Conservation (phyloP, 1,140 invertebrate species). For the Helicoverpa armigera region DNA sequence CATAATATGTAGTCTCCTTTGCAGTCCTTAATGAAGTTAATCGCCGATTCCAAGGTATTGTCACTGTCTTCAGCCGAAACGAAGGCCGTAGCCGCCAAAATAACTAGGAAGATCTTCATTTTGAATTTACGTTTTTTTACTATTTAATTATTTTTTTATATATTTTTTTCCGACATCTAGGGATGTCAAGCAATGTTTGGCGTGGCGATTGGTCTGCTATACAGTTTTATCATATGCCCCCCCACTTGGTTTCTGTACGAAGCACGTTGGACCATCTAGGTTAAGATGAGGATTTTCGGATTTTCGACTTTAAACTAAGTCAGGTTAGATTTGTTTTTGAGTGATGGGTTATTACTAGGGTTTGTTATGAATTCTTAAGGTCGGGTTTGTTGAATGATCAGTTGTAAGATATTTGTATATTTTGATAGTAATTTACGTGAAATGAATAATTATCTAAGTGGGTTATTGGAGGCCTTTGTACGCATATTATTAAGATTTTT, state of each 20-base stretch:
- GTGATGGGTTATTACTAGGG: constrained; percentile 27
- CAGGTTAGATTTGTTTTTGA: background rate
- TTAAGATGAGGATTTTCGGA: constrained; percentile 73
- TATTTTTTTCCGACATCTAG: constrained; percentile 76
- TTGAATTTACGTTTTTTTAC: constrained; percentile 65
- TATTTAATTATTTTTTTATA: constrained; percentile 55
- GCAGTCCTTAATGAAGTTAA: constrained; percentile 81
- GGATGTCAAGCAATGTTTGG: constrained; percentile 81
- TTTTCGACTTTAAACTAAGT: constrained; percentile 69
- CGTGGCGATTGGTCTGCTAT: constrained; percentile 63
- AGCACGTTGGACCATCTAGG: constrained; percentile 69
- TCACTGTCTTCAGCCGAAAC: constrained; percentile 72
- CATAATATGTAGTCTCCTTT: constrained; percentile 76
- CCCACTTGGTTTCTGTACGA: constrained; percentile 66
- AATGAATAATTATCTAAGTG: constrained; percentile 41
- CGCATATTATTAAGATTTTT: constrained; percentile 22
- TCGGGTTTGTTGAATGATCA: constrained; percentile 30
- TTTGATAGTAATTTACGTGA: constrained; percentile 36
- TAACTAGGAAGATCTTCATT: constrained; percentile 74
- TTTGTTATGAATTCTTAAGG: constrained; percentile 43
- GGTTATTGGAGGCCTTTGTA: constrained; percentile 23
- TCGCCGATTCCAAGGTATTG: constrained; percentile 74
- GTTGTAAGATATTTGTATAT: constrained; percentile 43
- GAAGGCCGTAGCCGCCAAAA: constrained; percentile 67
- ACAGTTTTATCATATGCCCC: constrained; percentile 81